These are phyloP conservation scores for Ceuthmochares aereus DNA, from an alignment of 2,113 vertebrate species.

Conservation along the genomic window DNA sequence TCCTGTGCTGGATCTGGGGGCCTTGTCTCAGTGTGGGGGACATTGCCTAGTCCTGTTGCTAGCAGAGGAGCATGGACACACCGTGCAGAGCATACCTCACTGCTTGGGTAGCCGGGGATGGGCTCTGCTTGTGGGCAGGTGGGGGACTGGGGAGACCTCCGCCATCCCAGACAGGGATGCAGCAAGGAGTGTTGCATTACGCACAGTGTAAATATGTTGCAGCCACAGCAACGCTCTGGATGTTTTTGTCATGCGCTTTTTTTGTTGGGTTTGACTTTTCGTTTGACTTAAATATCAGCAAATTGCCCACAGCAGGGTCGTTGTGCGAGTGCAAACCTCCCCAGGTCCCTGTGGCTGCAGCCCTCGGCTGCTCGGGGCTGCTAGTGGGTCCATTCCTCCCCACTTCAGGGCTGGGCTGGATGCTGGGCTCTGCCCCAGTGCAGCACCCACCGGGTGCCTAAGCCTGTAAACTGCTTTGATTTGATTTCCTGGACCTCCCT, in stretches of 20 bases:
- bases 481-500: not conserved
- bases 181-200: not conserved
- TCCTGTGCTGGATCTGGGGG: not conserved
- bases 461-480: not conserved
- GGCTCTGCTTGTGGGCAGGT: not conserved
- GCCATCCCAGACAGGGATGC: rapidly evolving
- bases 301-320: not conserved
- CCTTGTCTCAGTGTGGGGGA: rapidly evolving
- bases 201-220: not conserved
- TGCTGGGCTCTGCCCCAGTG: not conserved
- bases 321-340: not conserved
- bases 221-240: not conserved
- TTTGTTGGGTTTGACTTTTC: not conserved
- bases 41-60: not conserved
- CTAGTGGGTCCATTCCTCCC: not conserved
- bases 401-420: not conserved
- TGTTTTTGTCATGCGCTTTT: not conserved
- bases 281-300: not conserved
- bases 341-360: not conserved
- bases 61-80: not conserved
- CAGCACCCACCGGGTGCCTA: not conserved
- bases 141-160: not conserved
- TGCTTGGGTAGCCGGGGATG: not conserved
- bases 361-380: rapidly evolving
- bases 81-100: too few species aligned